Evolutionary conservation across 2,888 invertebrate genomes (phyloP), one percentile per base, ranked within the genome.

Genomic region (Eudemis profundana): DNA sequence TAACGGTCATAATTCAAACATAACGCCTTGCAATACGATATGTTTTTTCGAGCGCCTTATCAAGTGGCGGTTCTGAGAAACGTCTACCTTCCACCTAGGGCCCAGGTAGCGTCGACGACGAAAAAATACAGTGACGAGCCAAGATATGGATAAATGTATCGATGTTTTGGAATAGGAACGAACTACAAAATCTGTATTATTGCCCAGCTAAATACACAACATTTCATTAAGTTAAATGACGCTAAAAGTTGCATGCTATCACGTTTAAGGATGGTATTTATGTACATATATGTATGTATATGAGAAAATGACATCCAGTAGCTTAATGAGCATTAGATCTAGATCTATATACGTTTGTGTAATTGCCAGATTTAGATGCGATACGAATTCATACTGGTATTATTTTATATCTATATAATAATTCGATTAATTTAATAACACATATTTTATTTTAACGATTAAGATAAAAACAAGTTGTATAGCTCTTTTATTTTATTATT

Each of bases 61-160:
- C 84, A 74, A 78, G 78, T 81, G 81, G 68, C 74, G 67, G 72
- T 90, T 90, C 90, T 76, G 69, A 75, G 90, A 90, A 90, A 71
- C 83, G 78, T 81, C 85, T 87, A 87, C 90, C 89, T 86, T 82
- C 85, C 86, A 87, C 89, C 89, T 87, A 83, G 59, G 78, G 74
- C 70, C 82, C 89, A 90, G 90, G 90, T 89, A 89, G 88, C 85
- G 79, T 78, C 79, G 50, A 73, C 72, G 68, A 66, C 65, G 57
- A 44, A 63, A 61, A 68, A 79, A 78, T 38, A 51, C 76, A 78
- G 78, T 69, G 82, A 60, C 69, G 80, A 38, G 61, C 61, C 21
- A 17, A 36, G 10, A 44, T 71, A 68, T 73, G 62, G 66, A 51
- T 61, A 59, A 36, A 33, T 19, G 5, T 10, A 3, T 54, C 56